phyloP scores from a whole-genome alignment of 2,888 invertebrate species.

The Acleris sparsana region DNA sequence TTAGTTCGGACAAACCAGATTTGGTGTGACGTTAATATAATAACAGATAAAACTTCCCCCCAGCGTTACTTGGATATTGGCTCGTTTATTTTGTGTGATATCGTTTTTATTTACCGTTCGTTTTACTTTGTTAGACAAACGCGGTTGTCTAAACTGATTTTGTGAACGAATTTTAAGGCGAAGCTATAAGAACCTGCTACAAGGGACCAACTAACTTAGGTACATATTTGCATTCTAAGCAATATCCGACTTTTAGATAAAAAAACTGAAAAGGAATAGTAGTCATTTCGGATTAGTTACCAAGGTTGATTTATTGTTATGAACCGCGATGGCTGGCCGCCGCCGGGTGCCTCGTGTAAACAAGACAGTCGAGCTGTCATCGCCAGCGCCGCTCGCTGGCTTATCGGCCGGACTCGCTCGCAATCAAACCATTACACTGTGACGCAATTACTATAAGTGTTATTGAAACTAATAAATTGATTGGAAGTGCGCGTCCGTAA shows the following conservation, averaged over 20 bases:
- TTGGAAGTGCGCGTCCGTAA: neutral
- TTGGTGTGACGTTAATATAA: constrained; percentile 63
- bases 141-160: too few relatives aligned
- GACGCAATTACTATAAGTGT: constrained; percentile 2
- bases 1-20: constrained; percentile 62
- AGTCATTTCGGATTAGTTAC: too few relatives aligned
- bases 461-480: neutral
- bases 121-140: constrained; percentile 4
- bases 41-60: constrained; percentile 61
- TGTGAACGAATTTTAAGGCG: too few relatives aligned
- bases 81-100: constrained; percentile 31
- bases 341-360: constrained; percentile 6
- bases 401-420: constrained; percentile 2
- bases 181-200: too few relatives aligned
- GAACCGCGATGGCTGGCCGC: neutral
- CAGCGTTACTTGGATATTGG: constrained; percentile 36
- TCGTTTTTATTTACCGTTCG: constrained; percentile 16
- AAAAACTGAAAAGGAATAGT: too few relatives aligned
- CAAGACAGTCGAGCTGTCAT: constrained; percentile 22
- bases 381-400: constrained; percentile 14
- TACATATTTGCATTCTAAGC: too few relatives aligned
- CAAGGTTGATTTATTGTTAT: neutral
- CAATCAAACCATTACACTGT: constrained; percentile 2
- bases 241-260: too few relatives aligned
- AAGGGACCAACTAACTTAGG: too few relatives aligned